Base-by-base conservation (phyloP, 2,888 invertebrate genomes). In the Dryocosmus kuriphilus region DNA sequence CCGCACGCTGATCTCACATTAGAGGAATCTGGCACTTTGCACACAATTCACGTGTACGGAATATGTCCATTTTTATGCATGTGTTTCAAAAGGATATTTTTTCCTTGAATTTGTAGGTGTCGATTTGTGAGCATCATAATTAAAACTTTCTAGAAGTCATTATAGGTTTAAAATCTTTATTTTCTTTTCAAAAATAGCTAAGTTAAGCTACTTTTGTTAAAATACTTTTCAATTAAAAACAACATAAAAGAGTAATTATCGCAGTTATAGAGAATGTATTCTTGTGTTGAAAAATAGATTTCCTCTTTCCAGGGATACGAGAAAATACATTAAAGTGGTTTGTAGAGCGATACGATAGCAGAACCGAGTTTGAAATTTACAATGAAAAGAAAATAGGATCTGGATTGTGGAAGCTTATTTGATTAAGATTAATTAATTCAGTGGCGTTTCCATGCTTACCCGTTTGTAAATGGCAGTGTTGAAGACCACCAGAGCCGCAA, bases 381-480 rank as follows among this genome's bases (percentile, higher is more conserved):
- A 51, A 71, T 71, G 30, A 71, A 71, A 71, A 71, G 71, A 71
- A 71, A 71, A 71, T 71, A 51, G 46, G 71, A 51, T 71, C 46
- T 27, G 46, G 46, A 71, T 71, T 30, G 51, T 71, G 22, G 46
- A 51, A 71, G 71, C 30, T 46, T 71, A 46, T 51, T 27, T 76
- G 65, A 76, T 55, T 55, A 63, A 67, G 76, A 67, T 67, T 67
- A 57, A 76, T 55, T 55, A 67, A 65, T 57, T 60, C 22, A 67
- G 60, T 61, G 30, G 38, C 11, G 55, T 77, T 32, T 61, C 24
- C 30, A 51, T 51, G 51, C 93, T 92, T 93, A 96, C 95, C 93
- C 98, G 97, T 84, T 94, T 93, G 92, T 97, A 98, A 88, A 99
- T 98, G 90, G 97, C 95, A 78, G 95, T 94, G 92, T 99, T 99